Percentiles rank a stretch among this genome's conserved stretches.
Evolutionary conservation across 2,888 invertebrate species (phyloP).

Genomic region (Eupithecia abbreviata): DNA sequence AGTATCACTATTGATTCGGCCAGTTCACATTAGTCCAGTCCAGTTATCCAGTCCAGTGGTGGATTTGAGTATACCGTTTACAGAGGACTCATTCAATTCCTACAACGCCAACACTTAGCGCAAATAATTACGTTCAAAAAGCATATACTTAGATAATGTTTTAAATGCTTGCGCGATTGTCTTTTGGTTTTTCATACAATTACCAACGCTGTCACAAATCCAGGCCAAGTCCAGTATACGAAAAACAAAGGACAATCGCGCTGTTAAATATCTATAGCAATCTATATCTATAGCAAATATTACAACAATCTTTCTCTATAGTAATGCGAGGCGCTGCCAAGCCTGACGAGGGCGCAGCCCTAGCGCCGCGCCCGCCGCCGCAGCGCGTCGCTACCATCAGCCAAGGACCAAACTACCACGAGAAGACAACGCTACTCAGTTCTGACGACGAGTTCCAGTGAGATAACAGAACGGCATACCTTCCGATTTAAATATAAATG

Average conservation of each 20-base stretch:
- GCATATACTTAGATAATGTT: not conserved
- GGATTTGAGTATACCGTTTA: too few species aligned
- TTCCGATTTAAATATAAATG: not conserved
- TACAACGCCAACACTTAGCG: not conserved
- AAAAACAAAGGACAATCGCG: too few species aligned
- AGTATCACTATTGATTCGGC: too few species aligned
- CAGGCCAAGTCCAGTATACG: too few species aligned
- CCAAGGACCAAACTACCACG: slow-evolving; percentile 91
- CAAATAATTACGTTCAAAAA: not conserved
- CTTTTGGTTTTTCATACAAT: too few species aligned
- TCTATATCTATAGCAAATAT: not conserved
- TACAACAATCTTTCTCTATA: slow-evolving; percentile 37
- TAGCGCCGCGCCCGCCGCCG: slow-evolving; percentile 85
- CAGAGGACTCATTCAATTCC: not conserved
- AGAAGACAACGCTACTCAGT: slow-evolving; percentile 97
- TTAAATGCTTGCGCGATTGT: too few species aligned
- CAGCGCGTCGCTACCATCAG: slow-evolving; percentile 91
- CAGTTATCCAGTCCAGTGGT: too few species aligned
- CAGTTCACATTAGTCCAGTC: too few species aligned
- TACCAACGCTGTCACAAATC: too few species aligned
- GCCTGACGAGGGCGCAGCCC: slow-evolving; percentile 75
- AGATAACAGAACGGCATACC: slow-evolving; percentile 42
- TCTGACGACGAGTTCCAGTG: slow-evolving; percentile 98
- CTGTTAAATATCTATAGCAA: too few species aligned
- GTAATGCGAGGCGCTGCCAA: slow-evolving; percentile 77